A percentile compares a stretch with the other conserved stretches of the same genome.
These are phyloP conservation scores for Lophotriccus pileatus DNA, from an alignment of 2,797 vertebrate species.

Conservation along the genomic window DNA sequence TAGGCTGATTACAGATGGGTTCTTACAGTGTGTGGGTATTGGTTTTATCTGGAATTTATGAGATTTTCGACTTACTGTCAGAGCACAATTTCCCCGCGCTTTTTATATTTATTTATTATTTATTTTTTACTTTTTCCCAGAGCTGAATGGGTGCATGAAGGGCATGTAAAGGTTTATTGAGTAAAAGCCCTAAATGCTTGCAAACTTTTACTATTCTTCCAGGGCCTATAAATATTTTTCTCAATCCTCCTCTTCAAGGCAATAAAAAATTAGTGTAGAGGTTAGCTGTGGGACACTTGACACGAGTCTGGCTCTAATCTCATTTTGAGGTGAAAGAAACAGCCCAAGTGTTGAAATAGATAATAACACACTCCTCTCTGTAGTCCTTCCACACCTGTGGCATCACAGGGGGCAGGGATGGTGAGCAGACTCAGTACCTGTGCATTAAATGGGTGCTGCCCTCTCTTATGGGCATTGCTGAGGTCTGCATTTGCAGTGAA, in stretches of 20 bases:
- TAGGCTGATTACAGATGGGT: neutral
- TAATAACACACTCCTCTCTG: neutral
- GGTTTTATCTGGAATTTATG: constrained; percentile 43
- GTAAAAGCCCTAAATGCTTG: constrained; percentile 73
- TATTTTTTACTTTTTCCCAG: constrained; percentile 54
- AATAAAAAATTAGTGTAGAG: constrained; percentile 75
- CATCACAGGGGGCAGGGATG: neutral
- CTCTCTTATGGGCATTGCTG: neutral
- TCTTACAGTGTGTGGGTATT: neutral
- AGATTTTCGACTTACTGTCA: constrained; percentile 60
- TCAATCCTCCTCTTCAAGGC: constrained; percentile 68
- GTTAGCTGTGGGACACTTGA: constrained; percentile 65
- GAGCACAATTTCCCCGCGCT: constrained; percentile 4
- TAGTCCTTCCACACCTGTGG: neutral
- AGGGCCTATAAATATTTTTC: constrained; percentile 74
- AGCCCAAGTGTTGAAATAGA: constrained; percentile 12
- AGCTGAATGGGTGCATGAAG: constrained; percentile 65
- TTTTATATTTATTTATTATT: constrained; percentile 11
- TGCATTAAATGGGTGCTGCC: neutral
- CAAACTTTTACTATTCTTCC: constrained; percentile 76
- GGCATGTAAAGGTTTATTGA: constrained; percentile 75
- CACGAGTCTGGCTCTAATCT: constrained; percentile 48
- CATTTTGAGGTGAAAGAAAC: constrained; percentile 16
- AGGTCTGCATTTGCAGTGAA: neutral
- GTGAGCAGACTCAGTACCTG: neutral